These are phyloP conservation scores for Laothoe populi DNA, from an alignment of 2,888 invertebrate genomes.

Conservation along the genomic window DNA sequence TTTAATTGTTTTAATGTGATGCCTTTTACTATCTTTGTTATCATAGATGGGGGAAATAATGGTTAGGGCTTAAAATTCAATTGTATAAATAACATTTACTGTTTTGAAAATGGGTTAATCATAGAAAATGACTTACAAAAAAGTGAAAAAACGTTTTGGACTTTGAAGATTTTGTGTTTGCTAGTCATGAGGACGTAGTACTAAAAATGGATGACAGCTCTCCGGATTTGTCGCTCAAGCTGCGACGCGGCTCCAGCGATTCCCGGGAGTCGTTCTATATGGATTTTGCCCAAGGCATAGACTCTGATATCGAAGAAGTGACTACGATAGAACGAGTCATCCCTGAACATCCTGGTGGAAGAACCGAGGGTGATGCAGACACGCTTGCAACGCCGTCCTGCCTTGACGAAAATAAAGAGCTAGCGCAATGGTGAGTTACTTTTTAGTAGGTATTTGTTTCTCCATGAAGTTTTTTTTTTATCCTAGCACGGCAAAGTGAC, in stretches of 20 bases:
- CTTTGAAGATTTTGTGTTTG: constrained; percentile 37
- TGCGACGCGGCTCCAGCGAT: constrained; percentile 93
- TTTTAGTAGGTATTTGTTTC: too few species aligned
- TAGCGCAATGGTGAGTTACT: constrained; percentile 74
- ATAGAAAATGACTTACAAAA: constrained; percentile 54
- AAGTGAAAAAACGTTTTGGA: constrained; percentile 51
- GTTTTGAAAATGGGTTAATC: constrained; percentile 46
- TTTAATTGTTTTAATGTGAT: neutral
- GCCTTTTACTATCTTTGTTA: neutral
- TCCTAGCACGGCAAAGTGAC: too few species aligned
- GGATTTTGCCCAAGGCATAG: constrained; percentile 96
- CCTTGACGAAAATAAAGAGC: constrained; percentile 77
- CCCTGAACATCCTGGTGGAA: constrained; percentile 77
- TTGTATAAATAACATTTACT: neutral
- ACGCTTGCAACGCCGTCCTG: constrained; percentile 81
- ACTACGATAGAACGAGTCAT: constrained; percentile 87
- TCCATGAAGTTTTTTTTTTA: too few species aligned
- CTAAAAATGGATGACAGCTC: constrained; percentile 89
- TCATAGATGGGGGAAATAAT: neutral
- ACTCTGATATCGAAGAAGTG: constrained; percentile 95
- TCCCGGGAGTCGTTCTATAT: constrained; percentile 95
- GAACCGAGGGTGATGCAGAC: constrained; percentile 76
- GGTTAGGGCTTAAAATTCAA: neutral
- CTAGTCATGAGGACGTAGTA: constrained; percentile 46
- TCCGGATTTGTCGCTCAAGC: constrained; percentile 93